phyloP scores from a whole-genome alignment of 2,113 vertebrate species.

The Callionymus lyra region DNA sequence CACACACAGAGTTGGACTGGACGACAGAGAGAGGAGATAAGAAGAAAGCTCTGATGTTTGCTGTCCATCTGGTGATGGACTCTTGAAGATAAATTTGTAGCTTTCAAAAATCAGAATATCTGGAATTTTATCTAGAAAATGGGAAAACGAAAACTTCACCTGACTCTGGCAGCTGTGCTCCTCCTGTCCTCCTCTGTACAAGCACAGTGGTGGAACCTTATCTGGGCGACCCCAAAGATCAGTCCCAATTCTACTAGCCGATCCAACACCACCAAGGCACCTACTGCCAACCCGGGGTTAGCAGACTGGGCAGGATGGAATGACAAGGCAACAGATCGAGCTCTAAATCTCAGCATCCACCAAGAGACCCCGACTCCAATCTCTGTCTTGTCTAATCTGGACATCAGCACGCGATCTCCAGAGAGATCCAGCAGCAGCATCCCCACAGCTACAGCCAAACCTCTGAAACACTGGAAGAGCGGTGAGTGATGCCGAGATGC shows the following conservation, averaged over 20 bases:
- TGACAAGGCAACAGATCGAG: conserved; percentile 4
- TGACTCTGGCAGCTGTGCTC: conserved; percentile 24
- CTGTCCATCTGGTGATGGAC: no score
- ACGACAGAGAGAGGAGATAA: conserved; percentile 7
- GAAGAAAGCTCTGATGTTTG: background rate
- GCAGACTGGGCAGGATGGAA: conserved; percentile 5
- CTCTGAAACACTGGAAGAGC: conserved; percentile 57
- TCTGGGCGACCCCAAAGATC: conserved; percentile 33
- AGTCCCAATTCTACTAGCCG: conserved; percentile 6
- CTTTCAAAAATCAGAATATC: background rate
- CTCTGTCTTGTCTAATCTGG: conserved; percentile 1
- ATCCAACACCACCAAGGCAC: conserved; percentile 5
- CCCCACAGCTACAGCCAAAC: conserved; percentile 31
- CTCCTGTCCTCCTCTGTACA: conserved; percentile 26
- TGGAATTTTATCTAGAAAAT: conserved; percentile 33
- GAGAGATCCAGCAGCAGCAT: conserved; percentile 9
- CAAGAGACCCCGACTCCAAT: conserved; percentile 5
- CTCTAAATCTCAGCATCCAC: conserved; percentile 4
- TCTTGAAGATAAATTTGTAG: no score
- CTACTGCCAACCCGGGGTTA: background rate
- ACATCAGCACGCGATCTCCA: background rate
- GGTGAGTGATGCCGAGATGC: conserved; percentile 44
- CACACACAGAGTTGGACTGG: no score
- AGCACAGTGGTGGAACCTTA: conserved; percentile 56
- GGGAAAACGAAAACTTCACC: conserved; percentile 21